Evolutionary conservation across 2,113 vertebrate species (phyloP).

Genomic region (Rhombomys opimus): DNA sequence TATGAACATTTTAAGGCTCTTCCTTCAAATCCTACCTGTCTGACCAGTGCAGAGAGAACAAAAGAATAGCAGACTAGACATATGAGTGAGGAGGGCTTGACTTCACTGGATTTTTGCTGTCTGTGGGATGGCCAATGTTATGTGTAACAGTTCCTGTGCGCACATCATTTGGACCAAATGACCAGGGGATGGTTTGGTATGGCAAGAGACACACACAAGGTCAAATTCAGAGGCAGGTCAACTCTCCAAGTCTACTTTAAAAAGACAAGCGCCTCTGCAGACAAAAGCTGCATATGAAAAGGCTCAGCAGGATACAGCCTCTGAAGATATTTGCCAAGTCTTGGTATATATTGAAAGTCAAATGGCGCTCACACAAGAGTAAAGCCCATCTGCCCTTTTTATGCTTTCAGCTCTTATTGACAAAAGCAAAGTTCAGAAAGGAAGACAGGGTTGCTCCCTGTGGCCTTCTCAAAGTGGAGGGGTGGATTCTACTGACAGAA

Average conservation of each 20-base stretch:
- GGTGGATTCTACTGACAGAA: not conserved
- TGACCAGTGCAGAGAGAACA: not conserved
- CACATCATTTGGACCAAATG: slow-evolving; percentile 59
- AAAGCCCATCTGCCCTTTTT: slow-evolving; percentile 73
- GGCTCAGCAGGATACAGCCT: slow-evolving; percentile 72
- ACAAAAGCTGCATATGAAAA: slow-evolving; percentile 82
- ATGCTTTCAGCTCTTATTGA: slow-evolving; percentile 80
- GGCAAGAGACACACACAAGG: slow-evolving; percentile 47
- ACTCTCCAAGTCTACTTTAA: slow-evolving; percentile 41
- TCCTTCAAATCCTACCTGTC: not conserved
- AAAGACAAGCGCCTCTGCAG: slow-evolving; percentile 71
- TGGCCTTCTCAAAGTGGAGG: not conserved
- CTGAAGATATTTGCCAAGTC: slow-evolving; percentile 74
- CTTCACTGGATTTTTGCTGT: not conserved
- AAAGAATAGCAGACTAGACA: not conserved
- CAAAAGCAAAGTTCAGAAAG: slow-evolving; percentile 78
- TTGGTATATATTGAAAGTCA: slow-evolving; percentile 76
- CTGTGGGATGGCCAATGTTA: not conserved
- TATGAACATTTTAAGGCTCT: not conserved
- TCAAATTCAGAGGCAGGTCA: slow-evolving; percentile 67
- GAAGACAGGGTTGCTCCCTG: slow-evolving; percentile 50
- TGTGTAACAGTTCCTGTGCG: not conserved
- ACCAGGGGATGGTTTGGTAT: not conserved
- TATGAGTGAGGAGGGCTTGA: not conserved
- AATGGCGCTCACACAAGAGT: slow-evolving; percentile 79